Conservation (phyloP, 2,888 invertebrate genomes). For the Calameuta pallipes region DNA sequence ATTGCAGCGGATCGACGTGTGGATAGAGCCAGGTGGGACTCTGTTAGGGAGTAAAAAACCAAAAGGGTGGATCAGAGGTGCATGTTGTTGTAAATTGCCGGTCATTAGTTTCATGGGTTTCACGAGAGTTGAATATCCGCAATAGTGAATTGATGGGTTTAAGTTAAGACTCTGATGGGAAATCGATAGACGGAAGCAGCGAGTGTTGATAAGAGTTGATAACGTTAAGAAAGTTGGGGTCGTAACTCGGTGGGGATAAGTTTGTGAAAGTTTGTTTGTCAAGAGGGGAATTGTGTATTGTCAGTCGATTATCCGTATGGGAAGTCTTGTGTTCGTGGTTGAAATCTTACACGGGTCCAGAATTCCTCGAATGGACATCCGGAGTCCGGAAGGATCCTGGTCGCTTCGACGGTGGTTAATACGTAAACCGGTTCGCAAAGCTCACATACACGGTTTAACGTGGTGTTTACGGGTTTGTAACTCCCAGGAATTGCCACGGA, state of each 20-base stretch:
- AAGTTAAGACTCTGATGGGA: not conserved
- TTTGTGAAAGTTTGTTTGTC: not conserved
- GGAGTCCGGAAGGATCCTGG: not conserved
- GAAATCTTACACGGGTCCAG: not conserved
- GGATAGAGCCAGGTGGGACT: not conserved
- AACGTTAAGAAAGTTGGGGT: not conserved
- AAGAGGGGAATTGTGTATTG: not conserved
- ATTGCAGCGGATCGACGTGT: not conserved
- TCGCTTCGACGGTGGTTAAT: not conserved
- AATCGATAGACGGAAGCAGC: not conserved
- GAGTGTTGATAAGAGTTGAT: not conserved
- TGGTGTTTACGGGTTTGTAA: not conserved
- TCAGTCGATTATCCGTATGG: not conserved
- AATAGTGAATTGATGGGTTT: too few species aligned
- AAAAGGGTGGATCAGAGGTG: not conserved
- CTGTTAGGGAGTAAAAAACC: not conserved
- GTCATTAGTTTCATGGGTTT: not conserved
- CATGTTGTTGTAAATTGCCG: not conserved
- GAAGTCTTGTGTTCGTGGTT: not conserved
- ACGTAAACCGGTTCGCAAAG: slow-evolving; percentile 2
- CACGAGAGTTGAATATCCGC: not conserved
- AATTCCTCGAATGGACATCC: not conserved
- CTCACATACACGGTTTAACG: not conserved
- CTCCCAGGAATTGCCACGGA: not conserved
- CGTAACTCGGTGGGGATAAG: not conserved